A percentile compares a stretch with the other conserved stretches of the same genome.
Evolutionary conservation across 2,113 vertebrate genomes (phyloP).

Genomic region (Merops nubicus): DNA sequence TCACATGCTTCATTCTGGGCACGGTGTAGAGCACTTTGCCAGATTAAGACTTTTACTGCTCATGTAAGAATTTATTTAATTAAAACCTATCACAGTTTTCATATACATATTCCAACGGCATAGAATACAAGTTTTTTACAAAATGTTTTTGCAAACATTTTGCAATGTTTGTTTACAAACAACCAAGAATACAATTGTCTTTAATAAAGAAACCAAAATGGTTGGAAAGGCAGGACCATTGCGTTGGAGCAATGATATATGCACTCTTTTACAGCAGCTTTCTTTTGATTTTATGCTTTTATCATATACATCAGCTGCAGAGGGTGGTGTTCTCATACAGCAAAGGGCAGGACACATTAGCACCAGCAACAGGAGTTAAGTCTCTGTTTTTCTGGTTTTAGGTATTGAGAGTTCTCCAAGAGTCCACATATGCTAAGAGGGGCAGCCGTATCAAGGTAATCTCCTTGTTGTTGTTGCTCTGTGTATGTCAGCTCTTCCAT

Average conservation of each 20-base stretch:
- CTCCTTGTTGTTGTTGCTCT: not conserved
- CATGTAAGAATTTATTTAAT: not conserved
- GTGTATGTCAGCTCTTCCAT: slow-evolving; percentile 33
- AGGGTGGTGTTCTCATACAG: not conserved
- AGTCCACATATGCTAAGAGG: not conserved
- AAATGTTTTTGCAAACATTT: no score
- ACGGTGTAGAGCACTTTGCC: not conserved
- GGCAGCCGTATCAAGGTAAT: slow-evolving; percentile 7
- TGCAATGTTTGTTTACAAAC: not conserved
- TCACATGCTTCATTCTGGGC: not conserved
- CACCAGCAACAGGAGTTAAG: not conserved
- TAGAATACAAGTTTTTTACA: not conserved
- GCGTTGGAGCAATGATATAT: not conserved
- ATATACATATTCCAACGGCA: not conserved
- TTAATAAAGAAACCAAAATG: not conserved
- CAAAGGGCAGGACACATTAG: not conserved
- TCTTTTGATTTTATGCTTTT: not conserved
- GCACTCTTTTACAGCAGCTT: not conserved
- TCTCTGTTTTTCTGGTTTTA: not conserved
- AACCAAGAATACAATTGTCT: not conserved
- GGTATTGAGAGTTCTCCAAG: not conserved
- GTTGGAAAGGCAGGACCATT: not conserved
- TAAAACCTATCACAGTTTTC: not conserved
- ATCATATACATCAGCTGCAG: not conserved
- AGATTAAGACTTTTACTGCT: not conserved